phyloP scores from a whole-genome alignment of 2,113 vertebrate genomes.

The Sylvietta virens region DNA sequence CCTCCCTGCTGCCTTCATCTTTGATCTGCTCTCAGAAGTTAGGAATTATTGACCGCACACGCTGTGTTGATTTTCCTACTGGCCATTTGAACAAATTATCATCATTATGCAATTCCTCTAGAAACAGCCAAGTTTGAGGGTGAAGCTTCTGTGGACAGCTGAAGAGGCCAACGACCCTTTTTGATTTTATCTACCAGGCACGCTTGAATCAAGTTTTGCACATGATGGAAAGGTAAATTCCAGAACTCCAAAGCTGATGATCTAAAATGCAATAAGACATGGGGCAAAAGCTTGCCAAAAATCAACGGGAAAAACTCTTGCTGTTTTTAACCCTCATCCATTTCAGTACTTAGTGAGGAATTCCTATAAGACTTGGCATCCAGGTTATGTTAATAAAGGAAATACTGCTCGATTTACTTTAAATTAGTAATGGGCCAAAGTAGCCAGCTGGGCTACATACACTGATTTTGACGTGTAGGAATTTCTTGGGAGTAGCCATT shows the following conservation, averaged over 20 bases:
- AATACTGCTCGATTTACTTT: background rate
- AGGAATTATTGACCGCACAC: background rate
- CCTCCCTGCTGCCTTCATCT: slow-evolving; percentile 35
- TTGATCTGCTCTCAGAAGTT: slow-evolving; percentile 37
- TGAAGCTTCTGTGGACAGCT: background rate
- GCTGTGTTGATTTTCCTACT: slow-evolving; percentile 23
- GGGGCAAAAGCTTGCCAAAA: background rate
- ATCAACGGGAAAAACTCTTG: background rate
- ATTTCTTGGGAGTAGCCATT: background rate
- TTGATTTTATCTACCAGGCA: background rate
- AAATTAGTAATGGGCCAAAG: background rate
- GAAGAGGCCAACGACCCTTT: background rate
- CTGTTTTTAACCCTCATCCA: background rate
- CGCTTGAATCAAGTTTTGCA: background rate
- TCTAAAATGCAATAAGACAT: background rate
- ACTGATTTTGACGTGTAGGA: background rate
- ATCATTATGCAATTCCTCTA: background rate
- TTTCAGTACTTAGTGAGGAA: background rate
- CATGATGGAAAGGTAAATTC: background rate
- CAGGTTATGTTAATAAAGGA: background rate
- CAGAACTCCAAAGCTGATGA: background rate
- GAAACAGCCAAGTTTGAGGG: background rate
- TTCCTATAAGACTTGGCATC: background rate
- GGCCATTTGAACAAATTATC: slow-evolving; percentile 29
- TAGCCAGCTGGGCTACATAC: background rate